These are phyloP conservation scores for Leptopilina drosophilae DNA, from an alignment of 2,888 invertebrate species.

Conservation along the genomic window DNA sequence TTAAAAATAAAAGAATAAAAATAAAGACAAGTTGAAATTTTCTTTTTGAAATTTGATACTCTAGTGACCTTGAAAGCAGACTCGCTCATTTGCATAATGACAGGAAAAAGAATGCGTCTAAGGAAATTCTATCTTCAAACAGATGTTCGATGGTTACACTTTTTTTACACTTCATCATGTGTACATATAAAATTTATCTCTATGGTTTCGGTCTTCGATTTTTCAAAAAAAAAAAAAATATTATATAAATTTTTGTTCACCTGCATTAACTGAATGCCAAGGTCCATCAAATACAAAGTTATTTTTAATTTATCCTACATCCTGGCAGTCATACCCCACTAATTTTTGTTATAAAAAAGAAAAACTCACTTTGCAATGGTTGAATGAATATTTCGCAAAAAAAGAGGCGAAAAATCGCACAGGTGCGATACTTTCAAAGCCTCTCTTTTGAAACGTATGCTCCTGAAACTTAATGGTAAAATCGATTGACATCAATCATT, in stretches of 20 bases:
- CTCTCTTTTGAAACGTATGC: constrained; percentile 4
- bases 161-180: neutral
- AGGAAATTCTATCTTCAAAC: constrained; percentile 13
- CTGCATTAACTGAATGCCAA: constrained; percentile 25
- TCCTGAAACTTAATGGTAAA: constrained; percentile 10
- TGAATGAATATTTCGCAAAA: neutral
- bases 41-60: neutral
- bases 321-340: constrained; percentile 20
- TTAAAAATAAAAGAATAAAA: neutral
- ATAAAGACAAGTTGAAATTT: neutral
- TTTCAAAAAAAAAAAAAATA: too few species aligned
- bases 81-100: constrained; percentile 11
- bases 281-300: neutral
- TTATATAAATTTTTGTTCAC: neutral
- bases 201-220: neutral
- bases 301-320: constrained; percentile 34
- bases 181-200: neutral
- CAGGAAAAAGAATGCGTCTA: neutral
- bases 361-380: constrained; percentile 21
- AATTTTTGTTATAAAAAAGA: constrained; percentile 13
- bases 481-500: constrained; percentile 27
- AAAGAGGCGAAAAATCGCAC: neutral
- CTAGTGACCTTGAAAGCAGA: neutral
- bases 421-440: constrained; percentile 12
- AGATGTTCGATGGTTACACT: constrained; percentile 4